phyloP scores from a whole-genome alignment of 1,140 invertebrate genomes.

The Psilanteris sp. region DNA sequence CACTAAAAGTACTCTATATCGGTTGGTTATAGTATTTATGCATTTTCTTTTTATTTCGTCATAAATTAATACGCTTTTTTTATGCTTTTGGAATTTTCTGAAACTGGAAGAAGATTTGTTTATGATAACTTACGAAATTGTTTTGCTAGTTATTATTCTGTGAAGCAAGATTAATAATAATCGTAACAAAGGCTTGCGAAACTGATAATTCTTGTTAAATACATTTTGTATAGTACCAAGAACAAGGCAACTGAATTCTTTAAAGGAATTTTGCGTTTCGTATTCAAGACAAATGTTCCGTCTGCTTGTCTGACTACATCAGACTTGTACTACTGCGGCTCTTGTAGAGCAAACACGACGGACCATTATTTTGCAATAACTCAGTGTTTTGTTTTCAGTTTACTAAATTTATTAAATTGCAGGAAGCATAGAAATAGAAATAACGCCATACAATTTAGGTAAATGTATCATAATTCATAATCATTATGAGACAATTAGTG shows the following conservation, averaged over 20 bases:
- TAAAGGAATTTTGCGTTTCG: constrained; percentile 36
- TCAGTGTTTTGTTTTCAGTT: too few species aligned
- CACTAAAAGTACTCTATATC: constrained; percentile 18
- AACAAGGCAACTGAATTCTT: constrained; percentile 39
- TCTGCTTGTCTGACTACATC: constrained; percentile 34
- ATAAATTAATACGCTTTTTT: neutral
- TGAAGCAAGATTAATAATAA: constrained; percentile 43
- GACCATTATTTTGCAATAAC: constrained; percentile 39
- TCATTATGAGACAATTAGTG: too few species aligned
- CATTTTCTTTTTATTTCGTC: neutral
- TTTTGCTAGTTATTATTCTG: constrained; percentile 25
- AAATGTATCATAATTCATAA: too few species aligned
- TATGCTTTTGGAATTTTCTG: constrained; percentile 6
- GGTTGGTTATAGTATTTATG: constrained; percentile 21
- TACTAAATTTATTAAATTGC: too few species aligned
- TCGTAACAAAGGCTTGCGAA: constrained; percentile 35
- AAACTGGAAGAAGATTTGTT: constrained; percentile 22
- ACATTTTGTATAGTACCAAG: constrained; percentile 30
- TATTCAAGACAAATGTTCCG: constrained; percentile 37
- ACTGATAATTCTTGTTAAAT: constrained; percentile 51
- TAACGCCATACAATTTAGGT: too few species aligned
- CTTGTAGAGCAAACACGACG: constrained; percentile 1
- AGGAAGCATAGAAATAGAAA: too few species aligned
- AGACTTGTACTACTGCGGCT: constrained; percentile 32
- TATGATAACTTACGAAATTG: constrained; percentile 31